Evolutionary conservation across 2,113 vertebrate species (phyloP), one percentile per base, ranked within the genome.

Genomic region (Arenaria interpres): DNA sequence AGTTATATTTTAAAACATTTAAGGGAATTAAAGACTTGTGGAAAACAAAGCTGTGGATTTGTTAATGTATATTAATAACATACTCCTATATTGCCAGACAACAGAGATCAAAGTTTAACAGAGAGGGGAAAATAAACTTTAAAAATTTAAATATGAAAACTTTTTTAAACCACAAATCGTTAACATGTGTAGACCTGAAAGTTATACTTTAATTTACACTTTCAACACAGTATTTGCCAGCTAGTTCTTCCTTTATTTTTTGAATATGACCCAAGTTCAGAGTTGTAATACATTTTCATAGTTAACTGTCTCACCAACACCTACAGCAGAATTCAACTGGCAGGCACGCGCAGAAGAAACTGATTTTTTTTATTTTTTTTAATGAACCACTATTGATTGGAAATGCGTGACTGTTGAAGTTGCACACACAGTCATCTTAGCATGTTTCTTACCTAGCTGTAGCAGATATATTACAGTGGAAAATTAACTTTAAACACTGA

Each of bases 151-250:
- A 94, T 96, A 86, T 39, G 69, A 97, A 92, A 95, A 73, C 53
- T 59, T 91, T 95, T 96, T 93, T 71, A 96, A 96, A 96, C 84
- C 88, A 96, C 96, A 97, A 97, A 96, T 94, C 68, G 2, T 96
- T 97, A 97, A 95, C 89, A 96, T 20, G 0, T 93, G 95, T 79
- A 14, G 5, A 89, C 60, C 90, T 95, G 81, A 86, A 89, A 97
- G 88, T 92, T 93, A 95, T 46, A 96, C 75, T 96, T 85, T 72
- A 75, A 88, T 91, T 95, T 96, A 95, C 90, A 93, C 87, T 98
- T 97, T 94, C 93, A 88, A 95, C 88, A 90, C 77, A 86, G 37
- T 88, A 96, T 96, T 93, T 97, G 67, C 95, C 89, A 95, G 89
- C 43, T 48, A 88, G 89, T 53, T 94, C 96, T 92, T 97, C 90